Evolutionary conservation across 2,888 invertebrate species (phyloP).

Genomic region (Melieria crassipennis): DNA sequence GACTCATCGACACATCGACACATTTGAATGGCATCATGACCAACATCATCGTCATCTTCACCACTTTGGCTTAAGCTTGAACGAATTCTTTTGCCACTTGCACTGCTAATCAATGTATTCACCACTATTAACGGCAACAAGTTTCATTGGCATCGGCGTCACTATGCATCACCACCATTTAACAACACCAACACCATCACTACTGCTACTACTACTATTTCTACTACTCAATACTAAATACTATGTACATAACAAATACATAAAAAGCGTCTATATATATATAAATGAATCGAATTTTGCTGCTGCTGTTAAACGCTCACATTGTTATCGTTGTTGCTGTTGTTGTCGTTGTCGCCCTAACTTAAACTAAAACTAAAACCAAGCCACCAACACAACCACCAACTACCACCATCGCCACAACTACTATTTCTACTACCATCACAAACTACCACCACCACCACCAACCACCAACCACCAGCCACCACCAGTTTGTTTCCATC

Average conservation of each 20-base stretch:
- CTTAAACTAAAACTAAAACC: conserved; percentile 19
- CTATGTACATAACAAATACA: conserved; percentile 18
- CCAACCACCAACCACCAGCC: too few species aligned
- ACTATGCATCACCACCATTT: conserved; percentile 1
- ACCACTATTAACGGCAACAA: too few species aligned
- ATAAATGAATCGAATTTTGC: conserved; percentile 10
- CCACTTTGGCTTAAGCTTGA: too few species aligned
- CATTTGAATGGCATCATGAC: too few species aligned
- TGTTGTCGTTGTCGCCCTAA: conserved; percentile 32
- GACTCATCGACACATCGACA: too few species aligned
- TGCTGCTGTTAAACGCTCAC: conserved; percentile 22
- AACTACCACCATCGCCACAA: neutral
- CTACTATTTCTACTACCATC: too few species aligned
- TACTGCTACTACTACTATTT: conserved; percentile 13
- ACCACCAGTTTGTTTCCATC: too few species aligned
- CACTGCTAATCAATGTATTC: too few species aligned
- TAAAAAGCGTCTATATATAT: neutral
- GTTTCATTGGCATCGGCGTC: too few species aligned
- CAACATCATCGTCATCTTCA: too few species aligned
- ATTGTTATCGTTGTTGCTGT: conserved; percentile 28
- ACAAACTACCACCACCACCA: too few species aligned
- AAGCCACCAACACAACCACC: conserved; percentile 4
- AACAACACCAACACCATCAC: conserved; percentile 25
- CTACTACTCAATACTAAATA: conserved; percentile 27
- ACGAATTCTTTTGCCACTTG: too few species aligned